phyloP scores from a whole-genome alignment of 2,797 vertebrate species.

The Characodon lateralis region DNA sequence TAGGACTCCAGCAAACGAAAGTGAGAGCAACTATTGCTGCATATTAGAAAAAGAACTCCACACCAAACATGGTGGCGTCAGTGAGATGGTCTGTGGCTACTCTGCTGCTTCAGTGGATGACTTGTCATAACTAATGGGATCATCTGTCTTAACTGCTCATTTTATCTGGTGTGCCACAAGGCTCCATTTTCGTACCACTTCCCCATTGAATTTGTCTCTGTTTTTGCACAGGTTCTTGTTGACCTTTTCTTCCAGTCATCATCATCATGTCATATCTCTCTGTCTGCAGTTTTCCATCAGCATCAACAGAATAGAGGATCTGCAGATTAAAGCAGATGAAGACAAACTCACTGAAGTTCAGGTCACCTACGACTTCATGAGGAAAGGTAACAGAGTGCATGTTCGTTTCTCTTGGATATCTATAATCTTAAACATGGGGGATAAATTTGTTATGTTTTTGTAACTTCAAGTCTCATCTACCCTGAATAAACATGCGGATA shows the following conservation, averaged over 20 bases:
- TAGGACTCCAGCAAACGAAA: too few relatives aligned
- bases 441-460: background rate
- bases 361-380: conserved; percentile 78
- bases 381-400: conserved; percentile 77
- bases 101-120: too few relatives aligned
- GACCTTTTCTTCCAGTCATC: too few relatives aligned
- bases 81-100: too few relatives aligned
- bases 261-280: background rate
- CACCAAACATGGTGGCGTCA: too few relatives aligned
- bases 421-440: background rate
- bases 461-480: background rate
- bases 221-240: background rate
- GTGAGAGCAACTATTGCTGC: too few relatives aligned
- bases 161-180: background rate
- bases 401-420: background rate
- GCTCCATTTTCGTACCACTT: background rate
- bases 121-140: too few relatives aligned
- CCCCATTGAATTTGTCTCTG: too few relatives aligned
- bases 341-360: conserved; percentile 75
- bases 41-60: too few relatives aligned
- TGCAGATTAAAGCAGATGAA: conserved; percentile 73
- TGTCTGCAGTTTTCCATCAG: conserved; percentile 84
- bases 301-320: conserved; percentile 86
- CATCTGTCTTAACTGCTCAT: background rate
- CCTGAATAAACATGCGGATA: background rate